Conservation (phyloP, 2,113 vertebrate species). For the Carassius auratus region DNA sequence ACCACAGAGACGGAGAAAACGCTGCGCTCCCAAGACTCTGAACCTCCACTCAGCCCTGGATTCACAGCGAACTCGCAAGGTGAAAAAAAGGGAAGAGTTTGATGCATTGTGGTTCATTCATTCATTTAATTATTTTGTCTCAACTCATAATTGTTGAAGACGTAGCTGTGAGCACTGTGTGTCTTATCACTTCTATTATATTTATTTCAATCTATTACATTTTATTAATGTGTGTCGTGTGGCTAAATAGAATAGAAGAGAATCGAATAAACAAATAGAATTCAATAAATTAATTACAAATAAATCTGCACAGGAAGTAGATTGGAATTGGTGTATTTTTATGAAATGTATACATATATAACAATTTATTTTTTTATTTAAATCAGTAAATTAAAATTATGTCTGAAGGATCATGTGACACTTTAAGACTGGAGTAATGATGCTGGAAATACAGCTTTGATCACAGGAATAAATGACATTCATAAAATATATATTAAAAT, state of each 20-base stretch:
- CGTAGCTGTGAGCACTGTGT: too few species aligned
- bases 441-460: not conserved
- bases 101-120: too few species aligned
- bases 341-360: not conserved
- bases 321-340: not conserved
- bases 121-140: too few species aligned
- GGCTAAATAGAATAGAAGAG: not conserved
- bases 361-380: too few species aligned
- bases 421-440: not conserved
- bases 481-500: too few species aligned
- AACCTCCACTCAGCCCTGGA: slow-evolving; percentile 76
- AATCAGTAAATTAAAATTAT: not conserved
- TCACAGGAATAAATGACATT: not conserved
- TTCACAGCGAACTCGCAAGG: slow-evolving; percentile 66
- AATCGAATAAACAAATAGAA: not conserved
- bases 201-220: too few species aligned
- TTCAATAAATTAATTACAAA: not conserved
- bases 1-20: slow-evolving; percentile 85
- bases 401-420: not conserved
- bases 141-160: too few species aligned
- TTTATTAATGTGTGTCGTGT: too few species aligned
- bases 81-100: slow-evolving; percentile 46
- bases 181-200: too few species aligned
- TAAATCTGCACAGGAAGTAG: not conserved
- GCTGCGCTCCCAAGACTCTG: slow-evolving; percentile 78